Base-by-base conservation (phyloP, 64 coral and sea anemone species). In the Dendrophyllia cribrosa region DNA sequence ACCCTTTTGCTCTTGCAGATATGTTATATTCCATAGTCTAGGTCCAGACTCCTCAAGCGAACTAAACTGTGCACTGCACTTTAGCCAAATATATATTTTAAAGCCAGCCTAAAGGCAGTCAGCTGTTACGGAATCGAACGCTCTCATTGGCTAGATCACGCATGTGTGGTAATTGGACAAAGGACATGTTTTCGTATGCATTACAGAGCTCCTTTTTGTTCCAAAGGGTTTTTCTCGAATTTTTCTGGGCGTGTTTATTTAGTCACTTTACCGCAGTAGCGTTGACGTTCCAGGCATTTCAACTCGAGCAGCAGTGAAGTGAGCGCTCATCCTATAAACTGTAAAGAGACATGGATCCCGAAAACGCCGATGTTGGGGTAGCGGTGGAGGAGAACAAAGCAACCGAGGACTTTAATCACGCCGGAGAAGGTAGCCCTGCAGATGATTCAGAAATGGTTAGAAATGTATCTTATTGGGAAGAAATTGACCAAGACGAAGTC, bases 231-330 rank as follows among this genome's bases (percentile, higher is more conserved):
- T 43, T 75, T 46, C 47, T 20, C 16, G 46, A 50, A 52, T 75
- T 61, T 43, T 46, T 84, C 80, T 84, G 62, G 80, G 80, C 46
- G 80, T 84, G 80, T 84, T 67, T 84, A 67, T 51, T 3, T n/a
- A 50, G 62, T 68, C 45, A 67, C 62, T 84, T 20, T 59, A 61
- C 1, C 16, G 19, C 20, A 15, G 22, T 15, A 66, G 45, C 43
- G 43, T 49, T 51, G 17, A 68, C 60, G 61, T 66, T 23, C 61
- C 43, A 50, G 61, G 43, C 43, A 84, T 67, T 84, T 82, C 14
- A 47, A 11, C 59, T 65, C 13, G 60, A 51, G n/a, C 61, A 45
- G 43, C 8, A 50, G 60, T 67, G 46, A 14, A 51, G 43, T 67
- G 4, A 49, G 11, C 7, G 21, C 7, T 14, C 55, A 16, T 13